Base-by-base conservation (phyloP, 2,888 invertebrate species). In the Plusia festucae region DNA sequence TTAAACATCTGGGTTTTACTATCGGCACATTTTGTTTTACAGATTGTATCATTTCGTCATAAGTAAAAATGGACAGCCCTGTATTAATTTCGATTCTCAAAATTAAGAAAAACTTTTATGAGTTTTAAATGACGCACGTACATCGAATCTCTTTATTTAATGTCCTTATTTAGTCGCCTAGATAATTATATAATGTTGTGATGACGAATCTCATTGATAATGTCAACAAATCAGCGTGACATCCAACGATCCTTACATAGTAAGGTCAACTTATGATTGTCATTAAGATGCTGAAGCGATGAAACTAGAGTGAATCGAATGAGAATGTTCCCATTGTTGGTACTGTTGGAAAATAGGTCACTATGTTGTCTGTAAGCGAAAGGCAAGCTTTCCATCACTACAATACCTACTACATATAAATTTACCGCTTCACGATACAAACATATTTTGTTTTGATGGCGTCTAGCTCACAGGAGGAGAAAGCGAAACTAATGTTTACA, bases 1-100 rank as follows among this genome's bases (percentile, higher is more conserved):
- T 76, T 60, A 61, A 79, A 81, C 84, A 85, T 81, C 80, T 85
- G 85, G 77, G 70, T 70, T 83, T 83, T 73, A 81, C 60, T 65
- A 55, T 69, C 65, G 59, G 49, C 64, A 68, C 63, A 70, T 69
- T 67, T 68, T 54, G 64, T 53, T 57, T 16, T 77, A 70, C 64
- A 61, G 59, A 70, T 82, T 72, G 63, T 72, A 71, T 68, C 65
- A 70, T 79, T 73, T 76, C 60, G 70, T 74, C 68, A 76, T 76
- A 32, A 54, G 54, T 60, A 59, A 56, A 74, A 65, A 74, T 73
- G 65, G 18, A 20, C 20, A 49, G 46, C 11, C 46, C 16, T 49
- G 46, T 49, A 49, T 49, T 18, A 18, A 49, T 20, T 5, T 5
- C 4, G n/a, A n/a, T n/a, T 40, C 40, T 40, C 40, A 40, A 40